phyloP scores from a whole-genome alignment of 2,113 vertebrate genomes.

The Platysternon megacephalum region DNA sequence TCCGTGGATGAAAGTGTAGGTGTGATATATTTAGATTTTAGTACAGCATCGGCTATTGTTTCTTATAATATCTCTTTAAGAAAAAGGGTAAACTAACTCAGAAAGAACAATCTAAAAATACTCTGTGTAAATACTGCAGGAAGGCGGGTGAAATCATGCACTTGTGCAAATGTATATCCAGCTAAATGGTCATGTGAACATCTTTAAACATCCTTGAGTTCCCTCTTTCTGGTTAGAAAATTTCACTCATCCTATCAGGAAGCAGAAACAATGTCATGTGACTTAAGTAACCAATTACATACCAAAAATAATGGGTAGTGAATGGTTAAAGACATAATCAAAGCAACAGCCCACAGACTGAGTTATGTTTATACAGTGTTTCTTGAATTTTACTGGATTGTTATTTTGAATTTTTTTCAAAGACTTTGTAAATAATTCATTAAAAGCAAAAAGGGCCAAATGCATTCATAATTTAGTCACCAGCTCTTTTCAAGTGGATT shows the following conservation, averaged over 20 bases:
- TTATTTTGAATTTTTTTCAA: background rate
- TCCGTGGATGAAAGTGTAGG: background rate
- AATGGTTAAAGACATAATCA: accelerated
- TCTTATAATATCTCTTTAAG: background rate
- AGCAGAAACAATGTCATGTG: background rate
- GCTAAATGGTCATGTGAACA: background rate
- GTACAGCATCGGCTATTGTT: background rate
- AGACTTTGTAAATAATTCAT: background rate
- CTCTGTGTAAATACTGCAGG: background rate
- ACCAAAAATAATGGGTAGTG: background rate
- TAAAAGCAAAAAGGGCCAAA: background rate
- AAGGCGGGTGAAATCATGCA: background rate
- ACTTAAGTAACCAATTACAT: background rate
- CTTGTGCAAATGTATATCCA: background rate
- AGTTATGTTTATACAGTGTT: background rate
- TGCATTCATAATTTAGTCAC: slow-evolving; percentile 45
- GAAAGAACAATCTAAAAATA: background rate
- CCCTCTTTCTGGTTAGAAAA: background rate
- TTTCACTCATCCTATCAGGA: background rate
- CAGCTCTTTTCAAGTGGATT: background rate
- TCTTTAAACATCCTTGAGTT: background rate
- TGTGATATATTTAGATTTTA: background rate
- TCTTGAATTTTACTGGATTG: background rate
- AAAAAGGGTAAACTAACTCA: background rate
- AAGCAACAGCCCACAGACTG: background rate